A percentile compares a stretch with the other conserved stretches of the same genome.
Conservation (phyloP, 2,888 invertebrate species). For the Xestobium rufovillosum region DNA sequence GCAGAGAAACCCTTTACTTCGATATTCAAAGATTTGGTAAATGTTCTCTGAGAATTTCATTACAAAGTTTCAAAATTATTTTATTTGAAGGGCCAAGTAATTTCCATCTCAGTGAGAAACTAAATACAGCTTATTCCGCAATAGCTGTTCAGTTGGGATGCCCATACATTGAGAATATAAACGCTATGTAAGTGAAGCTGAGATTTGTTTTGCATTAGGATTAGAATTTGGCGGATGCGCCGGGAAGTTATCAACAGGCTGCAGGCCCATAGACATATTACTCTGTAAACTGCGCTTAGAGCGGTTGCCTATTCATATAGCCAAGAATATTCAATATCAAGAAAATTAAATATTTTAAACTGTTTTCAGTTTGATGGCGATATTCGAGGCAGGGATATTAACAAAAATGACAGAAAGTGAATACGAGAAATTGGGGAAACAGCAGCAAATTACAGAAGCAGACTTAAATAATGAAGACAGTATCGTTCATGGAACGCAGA, state of each 20-base stretch:
- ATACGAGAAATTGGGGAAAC: conserved; percentile 61
- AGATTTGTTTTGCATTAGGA: background rate
- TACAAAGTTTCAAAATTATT: conserved; percentile 5
- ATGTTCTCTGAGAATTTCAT: conserved; percentile 27
- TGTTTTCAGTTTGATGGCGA: conserved; percentile 54
- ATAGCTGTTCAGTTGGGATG: conserved; percentile 71
- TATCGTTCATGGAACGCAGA: conserved; percentile 21
- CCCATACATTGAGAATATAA: conserved; percentile 65
- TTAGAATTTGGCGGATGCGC: too few species aligned
- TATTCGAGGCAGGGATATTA: conserved; percentile 69
- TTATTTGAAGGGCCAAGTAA: conserved; percentile 49
- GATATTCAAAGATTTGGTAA: conserved; percentile 68
- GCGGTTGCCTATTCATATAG: too few species aligned
- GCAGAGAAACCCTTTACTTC: conserved; percentile 67
- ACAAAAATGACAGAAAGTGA: conserved; percentile 71
- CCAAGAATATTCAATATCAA: too few species aligned
- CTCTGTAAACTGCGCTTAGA: too few species aligned
- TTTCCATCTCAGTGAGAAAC: conserved; percentile 68
- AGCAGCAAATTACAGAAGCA: conserved; percentile 45
- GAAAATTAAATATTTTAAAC: too few species aligned
- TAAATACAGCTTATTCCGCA: conserved; percentile 70
- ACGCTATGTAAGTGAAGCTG: conserved; percentile 54
- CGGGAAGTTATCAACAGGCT: too few species aligned
- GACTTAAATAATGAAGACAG: conserved; percentile 35
- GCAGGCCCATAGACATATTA: too few species aligned